These are phyloP conservation scores for Gobiocypris rarus DNA, from an alignment of 2,113 vertebrate species.

Conservation along the genomic window DNA sequence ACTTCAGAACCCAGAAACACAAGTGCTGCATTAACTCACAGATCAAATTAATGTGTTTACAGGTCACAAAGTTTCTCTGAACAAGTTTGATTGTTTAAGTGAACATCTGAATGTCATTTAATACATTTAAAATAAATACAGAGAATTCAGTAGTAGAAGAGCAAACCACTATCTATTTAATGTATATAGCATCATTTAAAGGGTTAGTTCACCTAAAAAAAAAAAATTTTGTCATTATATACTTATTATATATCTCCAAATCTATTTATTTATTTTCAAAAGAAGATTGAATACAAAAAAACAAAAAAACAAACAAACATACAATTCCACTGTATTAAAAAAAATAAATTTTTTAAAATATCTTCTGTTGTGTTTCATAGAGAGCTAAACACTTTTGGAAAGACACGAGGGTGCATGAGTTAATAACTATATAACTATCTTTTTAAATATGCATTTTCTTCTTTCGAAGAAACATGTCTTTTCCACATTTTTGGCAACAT, in stretches of 20 bases:
- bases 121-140: background rate
- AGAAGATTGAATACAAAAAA: too few species aligned
- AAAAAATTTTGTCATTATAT: background rate
- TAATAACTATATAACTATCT: background rate
- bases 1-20: constrained; percentile 33
- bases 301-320: too few species aligned
- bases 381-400: background rate
- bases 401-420: too few species aligned
- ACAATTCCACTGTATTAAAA: too few species aligned
- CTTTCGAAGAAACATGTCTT: background rate
- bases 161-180: background rate
- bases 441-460: background rate
- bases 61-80: background rate
- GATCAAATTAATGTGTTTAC: background rate
- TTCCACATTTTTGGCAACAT: background rate
- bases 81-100: background rate
- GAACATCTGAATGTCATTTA: background rate
- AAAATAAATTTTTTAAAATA: background rate
- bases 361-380: background rate
- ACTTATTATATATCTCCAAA: too few species aligned
- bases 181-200: background rate
- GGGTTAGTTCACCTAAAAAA: background rate
- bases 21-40: constrained; percentile 5
- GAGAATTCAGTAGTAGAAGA: background rate
- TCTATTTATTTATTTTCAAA: too few species aligned